Evolutionary conservation across 2,797 vertebrate species (phyloP).

Genomic region (Falco novaeseelandiae): DNA sequence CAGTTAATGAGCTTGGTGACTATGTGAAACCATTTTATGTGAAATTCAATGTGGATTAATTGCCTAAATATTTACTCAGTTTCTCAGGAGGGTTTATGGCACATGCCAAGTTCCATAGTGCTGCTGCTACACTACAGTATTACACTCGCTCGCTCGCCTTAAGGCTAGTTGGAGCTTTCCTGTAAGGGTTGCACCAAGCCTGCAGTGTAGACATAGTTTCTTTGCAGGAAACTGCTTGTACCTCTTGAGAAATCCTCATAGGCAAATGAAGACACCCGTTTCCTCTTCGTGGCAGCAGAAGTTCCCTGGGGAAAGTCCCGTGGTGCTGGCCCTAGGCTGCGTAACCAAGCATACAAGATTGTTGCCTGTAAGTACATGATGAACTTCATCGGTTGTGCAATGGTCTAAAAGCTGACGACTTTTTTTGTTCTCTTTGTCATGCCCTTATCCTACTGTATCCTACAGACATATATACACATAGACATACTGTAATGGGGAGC

Average conservation of each 20-base stretch:
- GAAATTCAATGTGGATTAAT: background rate
- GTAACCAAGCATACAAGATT: background rate
- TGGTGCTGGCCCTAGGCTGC: background rate
- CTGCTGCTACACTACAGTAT: background rate
- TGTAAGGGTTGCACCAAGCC: background rate
- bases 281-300: background rate
- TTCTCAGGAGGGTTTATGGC: background rate
- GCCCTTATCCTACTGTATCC: background rate
- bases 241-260: background rate
- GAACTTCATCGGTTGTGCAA: background rate
- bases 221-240: background rate
- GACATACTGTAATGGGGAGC: background rate
- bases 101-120: background rate
- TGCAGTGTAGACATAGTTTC: background rate
- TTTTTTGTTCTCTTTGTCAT: background rate
- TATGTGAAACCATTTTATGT: background rate
- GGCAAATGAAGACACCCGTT: background rate
- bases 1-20: background rate
- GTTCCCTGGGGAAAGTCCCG: background rate
- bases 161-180: background rate
- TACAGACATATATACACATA: background rate
- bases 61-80: background rate
- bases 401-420: background rate
- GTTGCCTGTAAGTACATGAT: background rate
- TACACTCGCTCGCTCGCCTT: background rate